phyloP scores from a whole-genome alignment of 2,888 invertebrate genomes.

The Ernsta delagoae region DNA sequence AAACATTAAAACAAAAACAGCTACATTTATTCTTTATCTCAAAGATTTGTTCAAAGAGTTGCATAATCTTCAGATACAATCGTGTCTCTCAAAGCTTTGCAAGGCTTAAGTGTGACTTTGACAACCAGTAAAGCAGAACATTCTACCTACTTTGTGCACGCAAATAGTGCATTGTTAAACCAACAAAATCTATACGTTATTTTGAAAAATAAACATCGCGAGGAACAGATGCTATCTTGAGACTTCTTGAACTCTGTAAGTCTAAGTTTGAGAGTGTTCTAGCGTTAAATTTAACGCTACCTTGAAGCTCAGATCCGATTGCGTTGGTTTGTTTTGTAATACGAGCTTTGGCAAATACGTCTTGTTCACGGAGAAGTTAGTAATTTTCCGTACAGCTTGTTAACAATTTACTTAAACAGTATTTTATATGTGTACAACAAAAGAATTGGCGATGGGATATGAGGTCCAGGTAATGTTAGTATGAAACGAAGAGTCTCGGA shows the following conservation, averaged over 20 bases:
- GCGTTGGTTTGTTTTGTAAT: slow-evolving; percentile 1
- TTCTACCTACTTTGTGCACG: background rate
- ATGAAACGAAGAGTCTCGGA: too few species aligned
- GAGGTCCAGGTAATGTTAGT: too few species aligned
- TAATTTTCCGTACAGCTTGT: background rate
- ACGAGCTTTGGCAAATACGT: background rate
- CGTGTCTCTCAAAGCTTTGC: background rate
- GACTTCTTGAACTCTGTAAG: background rate
- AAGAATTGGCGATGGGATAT: too few species aligned
- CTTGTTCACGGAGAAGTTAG: background rate
- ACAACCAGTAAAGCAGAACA: background rate
- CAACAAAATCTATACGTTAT: background rate
- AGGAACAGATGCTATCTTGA: background rate
- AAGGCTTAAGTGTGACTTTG: background rate
- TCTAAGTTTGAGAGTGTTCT: background rate
- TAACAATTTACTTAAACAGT: background rate
- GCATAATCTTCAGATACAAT: slow-evolving; percentile 9
- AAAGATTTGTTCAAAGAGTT: background rate
- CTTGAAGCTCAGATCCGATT: background rate
- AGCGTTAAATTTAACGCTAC: background rate
- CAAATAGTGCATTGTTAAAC: background rate
- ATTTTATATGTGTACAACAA: too few species aligned
- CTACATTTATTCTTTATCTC: background rate
- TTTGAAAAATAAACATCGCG: background rate
- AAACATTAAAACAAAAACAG: slow-evolving; percentile 2